phyloP scores from a whole-genome alignment of 1,140 invertebrate genomes.

The Leguminivora glycinivorella region DNA sequence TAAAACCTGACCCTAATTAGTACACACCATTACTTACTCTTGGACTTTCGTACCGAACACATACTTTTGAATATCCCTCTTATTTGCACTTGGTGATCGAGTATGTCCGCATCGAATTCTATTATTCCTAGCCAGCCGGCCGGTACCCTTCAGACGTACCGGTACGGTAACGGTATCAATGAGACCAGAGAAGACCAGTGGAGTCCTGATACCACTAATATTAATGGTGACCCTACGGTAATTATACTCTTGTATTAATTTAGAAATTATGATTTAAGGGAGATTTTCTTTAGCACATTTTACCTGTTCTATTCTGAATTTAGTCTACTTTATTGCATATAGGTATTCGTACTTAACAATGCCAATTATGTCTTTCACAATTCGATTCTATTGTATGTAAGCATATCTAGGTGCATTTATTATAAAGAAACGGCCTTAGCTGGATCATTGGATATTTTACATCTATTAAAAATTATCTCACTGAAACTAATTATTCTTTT shows the following conservation, averaged over 20 bases:
- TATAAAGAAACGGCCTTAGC: no score
- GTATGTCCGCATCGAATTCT: not conserved
- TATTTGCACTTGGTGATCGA: not conserved
- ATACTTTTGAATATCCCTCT: not conserved
- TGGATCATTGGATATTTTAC: no score
- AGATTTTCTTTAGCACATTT: not conserved
- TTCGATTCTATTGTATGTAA: no score
- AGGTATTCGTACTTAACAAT: no score
- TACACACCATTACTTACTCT: constrained; percentile 43
- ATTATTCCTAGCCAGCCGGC: not conserved
- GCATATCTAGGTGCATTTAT: no score
- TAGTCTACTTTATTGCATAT: no score
- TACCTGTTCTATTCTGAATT: not conserved
- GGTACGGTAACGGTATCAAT: not conserved
- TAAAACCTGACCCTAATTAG: constrained; percentile 43
- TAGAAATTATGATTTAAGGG: not conserved
- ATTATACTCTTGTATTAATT: constrained; percentile 24
- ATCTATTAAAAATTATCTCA: no score
- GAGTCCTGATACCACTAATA: constrained; percentile 34
- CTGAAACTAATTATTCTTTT: not conserved
- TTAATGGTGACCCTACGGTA: constrained; percentile 42
- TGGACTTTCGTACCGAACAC: constrained; percentile 42
- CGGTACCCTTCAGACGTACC: not conserved
- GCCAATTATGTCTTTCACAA: no score
- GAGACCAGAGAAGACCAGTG: constrained; percentile 43